Evolutionary conservation across 2,113 vertebrate species (phyloP), one percentile per base, ranked within the genome.

Genomic region (Neoarius graeffei): DNA sequence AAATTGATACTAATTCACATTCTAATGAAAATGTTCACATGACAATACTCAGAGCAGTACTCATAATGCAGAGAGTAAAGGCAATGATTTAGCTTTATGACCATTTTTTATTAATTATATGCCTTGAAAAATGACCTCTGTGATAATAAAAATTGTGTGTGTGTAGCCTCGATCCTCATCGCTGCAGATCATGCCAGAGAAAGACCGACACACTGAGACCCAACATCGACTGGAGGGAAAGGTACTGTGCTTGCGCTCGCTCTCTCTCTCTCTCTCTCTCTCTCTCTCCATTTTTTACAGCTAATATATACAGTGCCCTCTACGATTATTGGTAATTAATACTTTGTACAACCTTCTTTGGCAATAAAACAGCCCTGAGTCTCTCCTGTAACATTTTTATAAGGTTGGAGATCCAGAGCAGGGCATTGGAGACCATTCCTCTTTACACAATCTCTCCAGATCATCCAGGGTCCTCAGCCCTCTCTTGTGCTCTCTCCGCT

Each of bases 121-220:
- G 27, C 27, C 66, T 69, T 69, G 27, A 69, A 15, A 69, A 69
- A 69, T 15, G 15, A 42, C 67, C 20, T 69, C 9, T 30, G 23
- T 66, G 30, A 23, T 81, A 54, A 67, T 17, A 48, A 54, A 71
- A 13, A 59, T 30, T 57, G 66, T 85, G 20, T 81, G 52, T 88
- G 60, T 83, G 25, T 77, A 92, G 91, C 90, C 91, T 48, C 90
- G 89, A 20, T 89, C 90, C 62, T 90, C 91, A 35, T 92, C 91
- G 25, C 84, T 91, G 20, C 89, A 91, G 48, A 88, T 88, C 60
- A 57, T 79, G 57, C 83, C 85, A 50, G 91, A 67, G 17, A 88
- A 88, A 86, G 90, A 89, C 54, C 76, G 52, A 77, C 48, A 62
- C 76, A 64, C 74, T 4, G 84, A 88, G 48, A 76, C 60, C 48